phyloP scores from a whole-genome alignment of 2,113 vertebrate genomes.

The Gorilla gorilla region DNA sequence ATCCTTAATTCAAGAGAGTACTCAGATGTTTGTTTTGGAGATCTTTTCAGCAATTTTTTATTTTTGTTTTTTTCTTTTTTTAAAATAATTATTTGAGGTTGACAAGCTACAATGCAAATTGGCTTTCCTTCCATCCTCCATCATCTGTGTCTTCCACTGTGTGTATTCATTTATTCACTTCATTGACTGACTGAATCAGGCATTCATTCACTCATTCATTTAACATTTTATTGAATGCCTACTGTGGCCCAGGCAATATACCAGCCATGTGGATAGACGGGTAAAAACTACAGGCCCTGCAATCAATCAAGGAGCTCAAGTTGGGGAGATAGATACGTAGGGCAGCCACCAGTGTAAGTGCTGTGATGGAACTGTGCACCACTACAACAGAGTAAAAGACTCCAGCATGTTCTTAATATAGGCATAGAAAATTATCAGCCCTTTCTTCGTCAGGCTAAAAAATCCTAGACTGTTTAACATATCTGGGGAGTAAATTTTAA shows the following conservation, averaged over 20 bases:
- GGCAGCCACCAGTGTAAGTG: not conserved
- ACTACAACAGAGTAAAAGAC: not conserved
- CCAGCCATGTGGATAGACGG: not conserved
- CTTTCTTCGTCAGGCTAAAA: not conserved
- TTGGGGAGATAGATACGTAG: not conserved
- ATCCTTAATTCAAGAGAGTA: not conserved
- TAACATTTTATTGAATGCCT: slow-evolving; percentile 1
- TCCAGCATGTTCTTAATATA: not conserved
- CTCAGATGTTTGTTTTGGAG: not conserved
- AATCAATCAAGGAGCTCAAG: not conserved
- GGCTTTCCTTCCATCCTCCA: not conserved
- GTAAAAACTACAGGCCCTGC: not conserved
- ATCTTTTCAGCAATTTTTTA: not conserved
- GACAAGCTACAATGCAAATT: not conserved
- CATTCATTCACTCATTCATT: not conserved
- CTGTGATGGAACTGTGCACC: not conserved
- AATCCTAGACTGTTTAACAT: not conserved
- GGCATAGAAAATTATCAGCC: not conserved
- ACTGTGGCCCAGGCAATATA: not conserved
- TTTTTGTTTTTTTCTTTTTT: not conserved
- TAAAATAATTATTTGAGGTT: not conserved
- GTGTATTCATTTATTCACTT: slow-evolving; percentile 17
- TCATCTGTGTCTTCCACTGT: not conserved
- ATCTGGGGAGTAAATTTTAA: slow-evolving; percentile 9
- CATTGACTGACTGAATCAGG: not conserved